A percentile compares a stretch with the other conserved stretches of the same genome.
These are phyloP conservation scores for Drosophila nigrodunni DNA, from an alignment of 1,140 invertebrate species.

Conservation along the genomic window DNA sequence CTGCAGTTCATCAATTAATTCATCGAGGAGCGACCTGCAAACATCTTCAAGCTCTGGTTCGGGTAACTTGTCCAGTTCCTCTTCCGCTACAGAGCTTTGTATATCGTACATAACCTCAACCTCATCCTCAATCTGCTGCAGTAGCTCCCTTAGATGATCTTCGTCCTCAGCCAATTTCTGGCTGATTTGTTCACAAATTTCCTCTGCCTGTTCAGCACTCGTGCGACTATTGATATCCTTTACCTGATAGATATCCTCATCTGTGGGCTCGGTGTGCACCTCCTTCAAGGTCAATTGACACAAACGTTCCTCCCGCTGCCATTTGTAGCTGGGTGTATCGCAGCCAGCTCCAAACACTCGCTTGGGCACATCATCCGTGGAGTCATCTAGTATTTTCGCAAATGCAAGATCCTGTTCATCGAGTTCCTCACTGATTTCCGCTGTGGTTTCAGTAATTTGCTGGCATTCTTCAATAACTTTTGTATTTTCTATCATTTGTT, in stretches of 20 bases:
- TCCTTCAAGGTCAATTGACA: slow-evolving; percentile 39
- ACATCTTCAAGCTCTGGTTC: slow-evolving; percentile 23
- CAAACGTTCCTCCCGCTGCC: slow-evolving; percentile 55
- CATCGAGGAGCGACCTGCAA: slow-evolving; percentile 37
- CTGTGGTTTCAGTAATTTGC: background rate
- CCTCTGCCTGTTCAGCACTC: slow-evolving; percentile 41
- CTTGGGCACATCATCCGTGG: slow-evolving; percentile 61
- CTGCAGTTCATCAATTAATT: slow-evolving; percentile 53
- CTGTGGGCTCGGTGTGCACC: background rate
- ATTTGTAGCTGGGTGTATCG: slow-evolving; percentile 49
- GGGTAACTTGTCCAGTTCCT: background rate
- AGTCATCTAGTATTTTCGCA: slow-evolving; percentile 57
- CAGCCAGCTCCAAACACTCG: slow-evolving; percentile 56
- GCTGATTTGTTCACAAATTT: slow-evolving; percentile 41
- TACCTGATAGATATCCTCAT: background rate
- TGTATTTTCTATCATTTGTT: slow-evolving; percentile 1
- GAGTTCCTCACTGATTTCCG: background rate
- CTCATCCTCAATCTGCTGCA: slow-evolving; percentile 63
- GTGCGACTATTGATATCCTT: slow-evolving; percentile 7
- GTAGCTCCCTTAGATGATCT: slow-evolving; percentile 42
- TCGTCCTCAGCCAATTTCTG: slow-evolving; percentile 58
- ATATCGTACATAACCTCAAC: slow-evolving; percentile 7
- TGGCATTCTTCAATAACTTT: background rate
- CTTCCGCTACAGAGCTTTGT: slow-evolving; percentile 1
- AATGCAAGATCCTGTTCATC: slow-evolving; percentile 39